Conservation (phyloP, 1,140 invertebrate species). For the Arion vulgaris region DNA sequence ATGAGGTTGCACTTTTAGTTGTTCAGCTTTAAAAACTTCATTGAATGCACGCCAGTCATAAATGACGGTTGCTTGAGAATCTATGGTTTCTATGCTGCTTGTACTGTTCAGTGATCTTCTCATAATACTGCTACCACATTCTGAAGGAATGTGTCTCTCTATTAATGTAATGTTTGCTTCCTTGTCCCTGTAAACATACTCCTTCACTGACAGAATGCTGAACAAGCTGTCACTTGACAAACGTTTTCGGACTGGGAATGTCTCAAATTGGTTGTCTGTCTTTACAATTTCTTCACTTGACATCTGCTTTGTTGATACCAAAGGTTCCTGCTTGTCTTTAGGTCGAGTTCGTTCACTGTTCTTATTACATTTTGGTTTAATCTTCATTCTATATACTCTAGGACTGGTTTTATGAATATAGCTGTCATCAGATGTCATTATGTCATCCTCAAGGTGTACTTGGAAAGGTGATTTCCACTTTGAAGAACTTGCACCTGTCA, state of each 20-base stretch:
- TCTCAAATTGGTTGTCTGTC: not conserved
- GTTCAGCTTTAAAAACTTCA: not conserved
- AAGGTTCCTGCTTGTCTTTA: not conserved
- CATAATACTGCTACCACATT: slow-evolving; percentile 50
- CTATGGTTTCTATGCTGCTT: slow-evolving; percentile 35
- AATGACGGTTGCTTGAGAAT: slow-evolving; percentile 53
- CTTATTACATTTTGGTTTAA: not conserved
- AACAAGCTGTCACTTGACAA: slow-evolving; percentile 41
- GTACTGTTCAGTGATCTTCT: slow-evolving; percentile 55
- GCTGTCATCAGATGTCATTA: slow-evolving; percentile 47
- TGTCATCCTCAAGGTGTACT: slow-evolving; percentile 34
- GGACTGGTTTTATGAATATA: slow-evolving; percentile 17
- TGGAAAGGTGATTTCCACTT: slow-evolving; percentile 33
- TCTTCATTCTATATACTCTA: not conserved
- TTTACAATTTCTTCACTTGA: not conserved
- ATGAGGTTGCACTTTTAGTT: not conserved
- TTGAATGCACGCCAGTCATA: slow-evolving; percentile 59
- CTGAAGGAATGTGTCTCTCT: slow-evolving; percentile 57
- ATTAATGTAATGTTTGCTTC: slow-evolving; percentile 60
- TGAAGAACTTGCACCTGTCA: not conserved
- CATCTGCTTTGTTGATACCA: not conserved
- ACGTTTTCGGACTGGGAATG: not conserved
- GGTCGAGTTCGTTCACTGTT: not conserved
- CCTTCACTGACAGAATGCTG: slow-evolving; percentile 42
- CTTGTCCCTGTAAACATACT: slow-evolving; percentile 63